Conservation (phyloP, 2,888 invertebrate genomes). For the Tetragonisca angustula region DNA sequence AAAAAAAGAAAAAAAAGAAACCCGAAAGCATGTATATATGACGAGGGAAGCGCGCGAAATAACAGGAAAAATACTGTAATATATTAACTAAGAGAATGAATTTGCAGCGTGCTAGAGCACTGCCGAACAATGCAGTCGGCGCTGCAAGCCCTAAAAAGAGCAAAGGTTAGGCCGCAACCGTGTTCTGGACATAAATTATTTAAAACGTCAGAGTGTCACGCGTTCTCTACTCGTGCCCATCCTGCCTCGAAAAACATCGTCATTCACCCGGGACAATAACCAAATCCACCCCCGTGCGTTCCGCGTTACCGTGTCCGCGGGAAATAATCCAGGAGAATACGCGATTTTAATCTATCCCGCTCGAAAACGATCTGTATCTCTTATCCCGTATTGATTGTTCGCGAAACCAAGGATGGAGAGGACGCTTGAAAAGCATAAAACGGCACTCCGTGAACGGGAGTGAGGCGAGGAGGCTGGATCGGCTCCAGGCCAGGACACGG, state of each 20-base stretch:
- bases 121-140: slow-evolving; percentile 34
- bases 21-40: background rate
- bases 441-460: slow-evolving; percentile 29
- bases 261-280: background rate
- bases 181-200: slow-evolving; percentile 52
- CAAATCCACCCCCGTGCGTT: background rate
- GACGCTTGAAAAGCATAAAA: slow-evolving; percentile 42
- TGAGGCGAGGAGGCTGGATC: slow-evolving; percentile 28
- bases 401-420: background rate
- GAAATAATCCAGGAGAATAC: background rate
- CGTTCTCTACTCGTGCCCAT: background rate
- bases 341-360: background rate
- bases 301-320: background rate
- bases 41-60: slow-evolving; percentile 2
- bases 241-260: background rate
- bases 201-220: slow-evolving; percentile 50
- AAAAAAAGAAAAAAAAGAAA: background rate
- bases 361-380: background rate
- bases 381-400: background rate
- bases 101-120: slow-evolving; percentile 26
- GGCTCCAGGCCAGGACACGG: slow-evolving; percentile 54
- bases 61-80: slow-evolving; percentile 43
- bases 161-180: slow-evolving; percentile 39
- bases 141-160: slow-evolving; percentile 32
- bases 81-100: slow-evolving; percentile 41